Evolutionary conservation across 2,797 vertebrate species (phyloP).

Genomic region (Mormyrops attenuatus): DNA sequence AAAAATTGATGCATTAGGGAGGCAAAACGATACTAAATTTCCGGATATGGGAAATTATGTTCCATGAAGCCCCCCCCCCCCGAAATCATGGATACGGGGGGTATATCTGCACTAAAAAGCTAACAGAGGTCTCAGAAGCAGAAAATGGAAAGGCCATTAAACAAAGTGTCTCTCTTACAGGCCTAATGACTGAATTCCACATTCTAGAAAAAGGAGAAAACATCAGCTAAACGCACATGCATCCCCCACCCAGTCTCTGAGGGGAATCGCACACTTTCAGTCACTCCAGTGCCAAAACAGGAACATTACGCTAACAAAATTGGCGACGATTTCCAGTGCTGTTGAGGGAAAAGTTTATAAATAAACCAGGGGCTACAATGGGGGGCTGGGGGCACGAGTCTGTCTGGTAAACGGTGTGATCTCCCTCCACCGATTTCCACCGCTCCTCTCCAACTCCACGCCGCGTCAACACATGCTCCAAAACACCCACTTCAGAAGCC

Average conservation of each 20-base stretch:
- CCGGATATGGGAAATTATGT: slow-evolving; percentile 20
- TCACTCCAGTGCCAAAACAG: slow-evolving; percentile 3
- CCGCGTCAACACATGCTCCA: background rate
- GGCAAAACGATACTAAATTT: slow-evolving; percentile 14
- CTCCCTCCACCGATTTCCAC: background rate
- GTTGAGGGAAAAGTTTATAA: slow-evolving; percentile 6
- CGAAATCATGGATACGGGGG: slow-evolving; percentile 18
- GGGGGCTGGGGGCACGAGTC: background rate
- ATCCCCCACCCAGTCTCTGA: background rate
- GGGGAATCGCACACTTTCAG: slow-evolving; percentile 17
- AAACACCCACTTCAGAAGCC: slow-evolving; percentile 15
- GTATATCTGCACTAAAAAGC: slow-evolving; percentile 17
- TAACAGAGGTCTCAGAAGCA: slow-evolving; percentile 25
- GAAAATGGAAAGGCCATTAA: slow-evolving; percentile 30
- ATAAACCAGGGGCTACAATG: background rate
- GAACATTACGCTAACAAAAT: slow-evolving; percentile 13
- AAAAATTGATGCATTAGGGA: slow-evolving; percentile 4
- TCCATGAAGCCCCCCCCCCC: background rate
- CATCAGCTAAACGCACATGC: background rate
- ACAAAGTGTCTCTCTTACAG: slow-evolving; percentile 24
- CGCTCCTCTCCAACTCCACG: slow-evolving; percentile 8
- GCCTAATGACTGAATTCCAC: slow-evolving; percentile 23
- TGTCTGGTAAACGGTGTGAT: background rate
- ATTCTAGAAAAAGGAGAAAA: slow-evolving; percentile 16
- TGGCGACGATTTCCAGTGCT: slow-evolving; percentile 11